Percentiles rank a stretch among this genome's conserved stretches.
Evolutionary conservation across 2,113 vertebrate genomes (phyloP).

Genomic region (Polypterus bichir): DNA sequence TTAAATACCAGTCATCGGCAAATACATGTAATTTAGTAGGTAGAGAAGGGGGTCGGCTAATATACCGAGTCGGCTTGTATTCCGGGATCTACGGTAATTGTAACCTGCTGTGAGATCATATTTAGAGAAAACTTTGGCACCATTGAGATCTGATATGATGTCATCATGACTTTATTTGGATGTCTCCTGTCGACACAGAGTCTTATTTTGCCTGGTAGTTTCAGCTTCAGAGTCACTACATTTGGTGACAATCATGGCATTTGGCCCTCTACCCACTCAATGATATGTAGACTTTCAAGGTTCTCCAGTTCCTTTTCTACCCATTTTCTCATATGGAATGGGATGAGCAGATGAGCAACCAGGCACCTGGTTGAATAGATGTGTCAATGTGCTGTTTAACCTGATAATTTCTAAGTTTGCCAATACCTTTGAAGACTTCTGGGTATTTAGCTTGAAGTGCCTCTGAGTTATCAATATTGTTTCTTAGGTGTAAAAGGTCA

Average conservation of each 20-base stretch:
- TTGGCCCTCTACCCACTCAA: neutral
- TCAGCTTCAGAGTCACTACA: neutral
- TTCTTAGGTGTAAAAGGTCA: neutral
- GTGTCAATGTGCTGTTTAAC: neutral
- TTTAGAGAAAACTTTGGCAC: conserved; percentile 4
- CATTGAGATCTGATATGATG: conserved; percentile 5
- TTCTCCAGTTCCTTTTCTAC: conserved; percentile 3
- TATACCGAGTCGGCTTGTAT: too few relatives aligned
- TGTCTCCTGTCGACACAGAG: neutral
- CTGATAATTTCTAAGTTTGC: neutral
- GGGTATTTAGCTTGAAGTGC: neutral
- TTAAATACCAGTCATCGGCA: too few relatives aligned
- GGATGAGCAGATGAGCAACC: neutral
- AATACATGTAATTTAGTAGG: too few relatives aligned
- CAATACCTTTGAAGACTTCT: too few relatives aligned
- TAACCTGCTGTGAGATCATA: conserved; percentile 2
- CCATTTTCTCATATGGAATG: conserved; percentile 4
- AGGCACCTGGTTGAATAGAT: neutral
- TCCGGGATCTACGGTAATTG: too few relatives aligned
- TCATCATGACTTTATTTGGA: neutral
- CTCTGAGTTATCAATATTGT: neutral
- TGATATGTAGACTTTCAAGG: neutral
- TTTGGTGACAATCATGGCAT: neutral
- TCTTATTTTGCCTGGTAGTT: conserved; percentile 1
- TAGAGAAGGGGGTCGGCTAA: too few relatives aligned